phyloP scores from a whole-genome alignment of 2,113 vertebrate genomes.

The Trematocara marginatum region DNA sequence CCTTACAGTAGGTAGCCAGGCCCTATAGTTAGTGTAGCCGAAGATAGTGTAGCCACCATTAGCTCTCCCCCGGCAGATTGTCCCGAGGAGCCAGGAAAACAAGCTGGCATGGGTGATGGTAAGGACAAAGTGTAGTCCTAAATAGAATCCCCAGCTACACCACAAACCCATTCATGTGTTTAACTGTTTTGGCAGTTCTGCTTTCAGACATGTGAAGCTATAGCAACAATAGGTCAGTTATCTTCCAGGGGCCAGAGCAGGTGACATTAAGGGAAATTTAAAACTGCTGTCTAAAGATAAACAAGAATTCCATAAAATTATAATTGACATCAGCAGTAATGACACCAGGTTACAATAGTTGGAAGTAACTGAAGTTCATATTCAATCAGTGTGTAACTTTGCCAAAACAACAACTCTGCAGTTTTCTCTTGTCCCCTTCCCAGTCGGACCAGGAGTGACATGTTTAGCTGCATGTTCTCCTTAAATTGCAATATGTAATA shows the following conservation, averaged over 20 bases:
- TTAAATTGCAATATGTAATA: not conserved
- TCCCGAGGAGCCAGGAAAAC: not conserved
- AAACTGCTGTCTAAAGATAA: not conserved
- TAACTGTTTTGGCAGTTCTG: not conserved
- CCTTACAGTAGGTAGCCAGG: not conserved
- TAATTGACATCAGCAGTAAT: not conserved
- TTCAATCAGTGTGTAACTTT: not conserved
- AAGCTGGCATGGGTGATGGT: not conserved
- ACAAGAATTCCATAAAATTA: not conserved
- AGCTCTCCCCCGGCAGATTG: not conserved
- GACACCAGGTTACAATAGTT: not conserved
- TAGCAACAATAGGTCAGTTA: not conserved
- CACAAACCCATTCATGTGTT: not conserved
- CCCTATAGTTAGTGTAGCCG: not conserved
- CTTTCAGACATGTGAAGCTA: not conserved
- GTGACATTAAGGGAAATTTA: not conserved
- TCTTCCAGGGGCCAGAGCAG: not conserved
- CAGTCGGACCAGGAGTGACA: not conserved
- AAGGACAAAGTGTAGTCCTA: not conserved
- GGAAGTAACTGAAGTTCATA: not conserved
- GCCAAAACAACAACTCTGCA: not conserved
- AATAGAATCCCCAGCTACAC: not conserved
- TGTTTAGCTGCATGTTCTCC: not conserved
- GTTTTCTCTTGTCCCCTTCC: not conserved
- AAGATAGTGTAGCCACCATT: not conserved